These are phyloP conservation scores for Chelonus insularis DNA, from an alignment of 1,140 invertebrate species.

Conservation along the genomic window DNA sequence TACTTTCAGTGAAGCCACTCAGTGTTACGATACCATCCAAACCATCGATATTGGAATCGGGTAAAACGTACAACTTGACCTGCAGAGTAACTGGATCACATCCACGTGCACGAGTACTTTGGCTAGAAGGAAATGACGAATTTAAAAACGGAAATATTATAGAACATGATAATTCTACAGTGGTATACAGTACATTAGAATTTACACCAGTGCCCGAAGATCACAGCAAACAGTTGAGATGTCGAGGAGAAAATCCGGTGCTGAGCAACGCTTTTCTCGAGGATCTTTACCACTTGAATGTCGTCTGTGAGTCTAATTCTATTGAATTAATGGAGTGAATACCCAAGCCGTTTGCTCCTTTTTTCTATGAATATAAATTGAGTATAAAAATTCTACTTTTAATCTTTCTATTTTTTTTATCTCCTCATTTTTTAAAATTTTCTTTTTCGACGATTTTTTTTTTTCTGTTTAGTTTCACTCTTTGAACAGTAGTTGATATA, in stretches of 20 bases:
- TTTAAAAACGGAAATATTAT: constrained; percentile 67
- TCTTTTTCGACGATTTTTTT: neutral
- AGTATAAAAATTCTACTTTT: constrained; percentile 14
- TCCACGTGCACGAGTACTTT: constrained; percentile 78
- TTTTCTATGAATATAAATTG: constrained; percentile 20
- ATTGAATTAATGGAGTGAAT: constrained; percentile 16
- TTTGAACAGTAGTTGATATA: neutral
- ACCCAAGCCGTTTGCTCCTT: constrained; percentile 9
- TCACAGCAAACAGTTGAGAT: constrained; percentile 79
- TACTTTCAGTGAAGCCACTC: constrained; percentile 75
- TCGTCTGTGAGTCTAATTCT: constrained; percentile 76
- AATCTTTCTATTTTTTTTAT: neutral
- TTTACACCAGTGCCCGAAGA: constrained; percentile 83
- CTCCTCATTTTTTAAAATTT: neutral
- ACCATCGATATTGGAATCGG: constrained; percentile 74
- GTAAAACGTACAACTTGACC: constrained; percentile 72
- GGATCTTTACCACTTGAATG: constrained; percentile 78
- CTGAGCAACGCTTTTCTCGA: constrained; percentile 73
- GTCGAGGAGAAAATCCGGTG: constrained; percentile 80
- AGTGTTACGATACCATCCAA: constrained; percentile 75
- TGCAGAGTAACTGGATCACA: constrained; percentile 83
- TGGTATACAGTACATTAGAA: constrained; percentile 75
- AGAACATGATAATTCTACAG: constrained; percentile 67
- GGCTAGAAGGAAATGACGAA: constrained; percentile 76
- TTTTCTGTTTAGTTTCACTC: neutral